Evolutionary conservation across 2,888 invertebrate genomes (phyloP).

Genomic region (Sminthurinus aureus): DNA sequence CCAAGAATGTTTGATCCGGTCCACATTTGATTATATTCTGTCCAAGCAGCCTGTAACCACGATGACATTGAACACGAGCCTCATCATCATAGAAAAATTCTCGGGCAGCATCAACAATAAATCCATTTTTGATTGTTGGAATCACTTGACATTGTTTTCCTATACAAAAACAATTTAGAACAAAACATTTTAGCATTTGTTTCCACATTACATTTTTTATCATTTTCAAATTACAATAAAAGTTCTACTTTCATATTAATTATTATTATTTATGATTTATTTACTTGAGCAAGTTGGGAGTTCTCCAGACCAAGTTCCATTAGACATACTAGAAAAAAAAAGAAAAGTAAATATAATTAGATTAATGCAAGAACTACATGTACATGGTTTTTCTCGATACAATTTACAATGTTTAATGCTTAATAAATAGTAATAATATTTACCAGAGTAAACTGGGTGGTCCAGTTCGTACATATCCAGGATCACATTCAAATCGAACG

Average conservation of each 20-base stretch:
- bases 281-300: constrained; percentile 85
- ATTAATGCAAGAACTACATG: too few species aligned
- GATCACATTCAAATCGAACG: constrained; percentile 89
- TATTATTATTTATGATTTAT: constrained; percentile 57
- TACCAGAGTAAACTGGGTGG: constrained; percentile 85
- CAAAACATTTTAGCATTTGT: neutral
- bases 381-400: too few species aligned
- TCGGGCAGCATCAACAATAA: constrained; percentile 79
- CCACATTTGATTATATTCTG: constrained; percentile 85
- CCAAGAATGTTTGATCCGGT: constrained; percentile 76
- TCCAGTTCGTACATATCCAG: constrained; percentile 86
- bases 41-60: constrained; percentile 83
- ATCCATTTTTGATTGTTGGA: constrained; percentile 86
- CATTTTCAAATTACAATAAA: neutral
- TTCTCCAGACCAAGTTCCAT: constrained; percentile 93
- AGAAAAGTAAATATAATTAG: too few species aligned
- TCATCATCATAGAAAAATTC: constrained; percentile 87
- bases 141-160: constrained; percentile 75
- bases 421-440: too few species aligned
- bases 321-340: constrained; percentile 73
- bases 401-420: too few species aligned
- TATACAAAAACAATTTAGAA: constrained; percentile 56
- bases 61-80: constrained; percentile 88
- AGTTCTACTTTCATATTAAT: neutral
- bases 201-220: neutral